A percentile compares a stretch with the other conserved stretches of the same genome.
phyloP scores from a whole-genome alignment of 2,888 invertebrate genomes.

The Harpalus rubripes region DNA sequence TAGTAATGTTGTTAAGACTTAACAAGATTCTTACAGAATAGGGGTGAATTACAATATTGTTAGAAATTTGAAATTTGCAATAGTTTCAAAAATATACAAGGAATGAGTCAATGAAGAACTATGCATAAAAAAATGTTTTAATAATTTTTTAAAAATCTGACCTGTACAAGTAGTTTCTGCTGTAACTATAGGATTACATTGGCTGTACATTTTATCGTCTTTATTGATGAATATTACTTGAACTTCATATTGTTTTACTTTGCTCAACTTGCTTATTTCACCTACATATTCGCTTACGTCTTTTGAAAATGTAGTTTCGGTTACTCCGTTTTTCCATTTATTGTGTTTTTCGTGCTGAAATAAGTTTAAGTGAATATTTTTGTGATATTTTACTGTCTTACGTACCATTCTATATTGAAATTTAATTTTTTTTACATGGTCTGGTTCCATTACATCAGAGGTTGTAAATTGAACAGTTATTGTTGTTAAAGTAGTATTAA shows the following conservation, averaged over 20 bases:
- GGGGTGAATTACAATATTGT: no score
- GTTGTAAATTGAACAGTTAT: background rate
- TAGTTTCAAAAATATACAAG: no score
- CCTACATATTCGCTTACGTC: no score
- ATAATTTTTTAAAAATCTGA: background rate
- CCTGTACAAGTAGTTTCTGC: background rate
- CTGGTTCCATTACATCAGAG: background rate
- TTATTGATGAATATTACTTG: conserved; percentile 9
- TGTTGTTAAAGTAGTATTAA: conserved; percentile 4
- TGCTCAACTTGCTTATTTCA: background rate
- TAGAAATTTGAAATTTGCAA: no score
- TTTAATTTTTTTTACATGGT: background rate
- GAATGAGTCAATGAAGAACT: no score
- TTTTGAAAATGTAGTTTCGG: no score
- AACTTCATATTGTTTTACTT: background rate
- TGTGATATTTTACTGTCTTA: background rate
- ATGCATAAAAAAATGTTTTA: no score
- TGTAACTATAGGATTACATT: background rate
- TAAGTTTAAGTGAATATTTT: background rate
- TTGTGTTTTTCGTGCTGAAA: background rate
- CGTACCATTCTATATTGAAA: background rate
- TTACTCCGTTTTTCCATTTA: no score
- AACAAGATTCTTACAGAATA: no score
- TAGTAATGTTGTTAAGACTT: no score
- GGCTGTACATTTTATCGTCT: background rate